Conservation (phyloP, 2,113 vertebrate genomes). For the Alouatta palliata region DNA sequence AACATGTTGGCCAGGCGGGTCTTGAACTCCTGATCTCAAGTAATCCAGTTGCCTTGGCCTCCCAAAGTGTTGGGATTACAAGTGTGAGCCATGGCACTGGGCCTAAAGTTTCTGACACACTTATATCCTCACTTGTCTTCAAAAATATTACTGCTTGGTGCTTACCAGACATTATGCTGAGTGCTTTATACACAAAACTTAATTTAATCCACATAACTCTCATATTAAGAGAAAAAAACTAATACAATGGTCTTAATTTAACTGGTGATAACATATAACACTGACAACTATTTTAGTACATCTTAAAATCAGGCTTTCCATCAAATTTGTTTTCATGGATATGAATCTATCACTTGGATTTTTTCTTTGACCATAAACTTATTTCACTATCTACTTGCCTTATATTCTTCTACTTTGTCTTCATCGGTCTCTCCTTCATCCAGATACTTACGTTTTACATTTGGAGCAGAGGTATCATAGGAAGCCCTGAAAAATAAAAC, state of each 20-base stretch:
- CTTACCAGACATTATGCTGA: neutral
- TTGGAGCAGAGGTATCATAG: conserved; percentile 90
- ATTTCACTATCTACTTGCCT: conserved; percentile 81
- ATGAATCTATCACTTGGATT: neutral
- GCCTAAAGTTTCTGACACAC: neutral
- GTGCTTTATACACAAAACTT: neutral
- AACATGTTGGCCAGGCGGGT: too few relatives aligned
- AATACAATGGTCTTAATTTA: neutral
- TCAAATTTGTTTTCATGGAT: neutral
- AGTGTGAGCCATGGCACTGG: too few relatives aligned
- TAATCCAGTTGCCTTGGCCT: too few relatives aligned
- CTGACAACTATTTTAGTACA: neutral
- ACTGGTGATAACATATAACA: neutral
- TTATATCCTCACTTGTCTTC: neutral
- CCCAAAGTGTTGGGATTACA: too few relatives aligned
- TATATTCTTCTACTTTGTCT: conserved; percentile 95
- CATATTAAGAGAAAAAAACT: neutral
- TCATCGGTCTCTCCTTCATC: conserved; percentile 94
- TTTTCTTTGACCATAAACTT: neutral
- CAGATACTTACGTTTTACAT: conserved; percentile 89
- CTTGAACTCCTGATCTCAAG: too few relatives aligned
- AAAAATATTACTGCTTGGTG: neutral
- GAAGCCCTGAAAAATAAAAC: conserved; percentile 87
- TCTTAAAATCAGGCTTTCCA: neutral
- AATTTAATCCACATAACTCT: neutral